Percentiles rank a stretch among this genome's conserved stretches.
Conservation (phyloP, 1,140 invertebrate species). For the Macrostomum lignano region DNA sequence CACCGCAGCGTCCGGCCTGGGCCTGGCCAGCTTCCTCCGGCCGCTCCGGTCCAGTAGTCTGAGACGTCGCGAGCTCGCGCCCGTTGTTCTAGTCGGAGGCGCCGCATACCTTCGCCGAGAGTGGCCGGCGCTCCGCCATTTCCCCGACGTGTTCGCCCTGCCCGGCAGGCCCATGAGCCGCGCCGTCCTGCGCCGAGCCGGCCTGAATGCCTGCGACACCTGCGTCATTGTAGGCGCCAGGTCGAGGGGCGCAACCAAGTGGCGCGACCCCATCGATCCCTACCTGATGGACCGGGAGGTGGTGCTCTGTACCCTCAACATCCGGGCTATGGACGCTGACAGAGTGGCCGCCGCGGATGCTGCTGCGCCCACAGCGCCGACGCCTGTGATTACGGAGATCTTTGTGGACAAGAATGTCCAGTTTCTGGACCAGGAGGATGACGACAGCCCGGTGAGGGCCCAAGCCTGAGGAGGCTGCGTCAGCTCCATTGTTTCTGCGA, state of each 20-base stretch:
- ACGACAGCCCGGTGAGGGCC: too few relatives aligned
- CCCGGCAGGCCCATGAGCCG: conserved; percentile 78
- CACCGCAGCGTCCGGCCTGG: conserved; percentile 71
- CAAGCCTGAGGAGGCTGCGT: too few relatives aligned
- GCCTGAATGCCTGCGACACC: conserved; percentile 95
- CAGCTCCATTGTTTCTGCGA: too few relatives aligned
- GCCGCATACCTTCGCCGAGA: conserved; percentile 74
- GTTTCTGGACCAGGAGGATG: too few relatives aligned
- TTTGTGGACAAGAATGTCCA: too few relatives aligned
- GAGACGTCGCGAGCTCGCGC: conserved; percentile 88
- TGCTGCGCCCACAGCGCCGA: too few relatives aligned
- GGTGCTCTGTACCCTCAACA: conserved; percentile 83
- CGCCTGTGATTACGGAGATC: too few relatives aligned
- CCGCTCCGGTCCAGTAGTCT: conserved; percentile 54
- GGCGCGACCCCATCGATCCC: conserved; percentile 8
- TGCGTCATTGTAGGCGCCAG: conserved; percentile 71
- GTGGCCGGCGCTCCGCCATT: conserved; percentile 92
- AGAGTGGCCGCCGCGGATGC: too few relatives aligned
- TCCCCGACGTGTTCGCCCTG: conserved; percentile 75
- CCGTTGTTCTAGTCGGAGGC: conserved; percentile 85
- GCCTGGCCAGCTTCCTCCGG: conserved; percentile 12
- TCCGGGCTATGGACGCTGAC: conserved; percentile 97
- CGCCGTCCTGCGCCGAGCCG: conserved; percentile 77
- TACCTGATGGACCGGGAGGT: conserved; percentile 79
- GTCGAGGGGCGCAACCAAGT: too few relatives aligned